phyloP scores from a whole-genome alignment of 2,888 invertebrate genomes.

The Pseudococcus jackbeardsleyi region DNA sequence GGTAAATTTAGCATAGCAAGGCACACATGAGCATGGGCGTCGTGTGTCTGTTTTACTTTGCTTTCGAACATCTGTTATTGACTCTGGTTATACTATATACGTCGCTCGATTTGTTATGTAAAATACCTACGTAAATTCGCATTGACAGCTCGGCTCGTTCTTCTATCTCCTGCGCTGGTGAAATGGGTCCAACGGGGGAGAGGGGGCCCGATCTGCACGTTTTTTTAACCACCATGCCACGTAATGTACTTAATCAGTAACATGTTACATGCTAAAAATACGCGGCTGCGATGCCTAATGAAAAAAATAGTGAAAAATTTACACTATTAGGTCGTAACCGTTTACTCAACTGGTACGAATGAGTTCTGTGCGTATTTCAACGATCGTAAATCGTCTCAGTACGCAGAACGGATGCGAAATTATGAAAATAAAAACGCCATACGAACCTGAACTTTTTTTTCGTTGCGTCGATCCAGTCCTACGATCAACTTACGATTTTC shows the following conservation, averaged over 20 bases:
- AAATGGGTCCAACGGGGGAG: not conserved
- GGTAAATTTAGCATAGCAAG: not conserved
- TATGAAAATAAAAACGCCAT: no score
- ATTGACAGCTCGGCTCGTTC: slow-evolving; percentile 25
- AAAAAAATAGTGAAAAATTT: not conserved
- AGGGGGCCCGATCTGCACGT: no score
- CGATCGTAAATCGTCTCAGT: not conserved
- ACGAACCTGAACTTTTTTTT: no score
- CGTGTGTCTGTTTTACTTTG: slow-evolving; percentile 42
- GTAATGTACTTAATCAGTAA: not conserved
- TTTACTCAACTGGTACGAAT: slow-evolving; percentile 30
- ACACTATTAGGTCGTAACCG: not conserved
- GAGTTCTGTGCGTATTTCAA: not conserved
- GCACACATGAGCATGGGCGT: slow-evolving; percentile 48
- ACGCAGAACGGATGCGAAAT: no score
- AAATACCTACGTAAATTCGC: slow-evolving; percentile 40
- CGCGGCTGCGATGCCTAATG: not conserved
- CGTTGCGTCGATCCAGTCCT: no score
- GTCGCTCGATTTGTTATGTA: slow-evolving; percentile 35
- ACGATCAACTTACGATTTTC: not conserved
- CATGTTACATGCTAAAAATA: not conserved
- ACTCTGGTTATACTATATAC: slow-evolving; percentile 27
- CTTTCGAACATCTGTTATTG: slow-evolving; percentile 42
- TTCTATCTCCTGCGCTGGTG: not conserved
- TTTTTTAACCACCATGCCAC: no score